Conservation (phyloP, 2,797 vertebrate genomes). For the Chloroceryle amazona region DNA sequence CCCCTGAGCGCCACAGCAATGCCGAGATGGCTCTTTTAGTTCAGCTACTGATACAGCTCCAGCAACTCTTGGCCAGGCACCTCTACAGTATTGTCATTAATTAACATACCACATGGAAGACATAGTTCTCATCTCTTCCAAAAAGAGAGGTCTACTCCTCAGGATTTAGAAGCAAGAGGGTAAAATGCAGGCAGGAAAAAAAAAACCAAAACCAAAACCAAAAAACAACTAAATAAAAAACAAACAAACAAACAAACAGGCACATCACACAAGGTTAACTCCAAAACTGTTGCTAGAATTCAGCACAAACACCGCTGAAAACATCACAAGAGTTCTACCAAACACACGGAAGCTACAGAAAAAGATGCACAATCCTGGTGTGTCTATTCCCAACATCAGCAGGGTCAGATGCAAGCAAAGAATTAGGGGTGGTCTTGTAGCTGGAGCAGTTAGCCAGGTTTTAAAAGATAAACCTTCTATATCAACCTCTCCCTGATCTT, state of each 20-base stretch:
- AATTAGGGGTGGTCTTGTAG: background rate
- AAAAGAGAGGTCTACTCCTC: background rate
- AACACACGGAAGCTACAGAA: background rate
- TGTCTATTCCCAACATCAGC: background rate
- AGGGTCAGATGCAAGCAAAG: background rate
- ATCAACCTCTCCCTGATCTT: background rate
- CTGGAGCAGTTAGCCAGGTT: background rate
- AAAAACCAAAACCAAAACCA: too few relatives aligned
- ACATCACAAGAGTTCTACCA: background rate
- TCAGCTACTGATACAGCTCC: background rate
- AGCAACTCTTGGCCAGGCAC: background rate
- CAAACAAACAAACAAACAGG: background rate
- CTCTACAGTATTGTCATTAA: background rate
- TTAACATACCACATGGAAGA: background rate
- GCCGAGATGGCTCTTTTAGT: background rate
- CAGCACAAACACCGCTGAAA: background rate
- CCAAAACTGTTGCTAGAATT: background rate
- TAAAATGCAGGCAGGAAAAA: background rate
- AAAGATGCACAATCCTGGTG: background rate
- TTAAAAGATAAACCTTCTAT: background rate
- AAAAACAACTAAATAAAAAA: too few relatives aligned
- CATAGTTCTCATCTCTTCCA: background rate
- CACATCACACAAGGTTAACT: rapidly evolving
- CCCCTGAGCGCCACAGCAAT: background rate
- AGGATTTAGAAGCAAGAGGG: background rate